A percentile compares a stretch with the other conserved stretches of the same genome.
These are phyloP conservation scores for Camptogramma bilineatum DNA, from an alignment of 2,888 invertebrate genomes.

Conservation along the genomic window DNA sequence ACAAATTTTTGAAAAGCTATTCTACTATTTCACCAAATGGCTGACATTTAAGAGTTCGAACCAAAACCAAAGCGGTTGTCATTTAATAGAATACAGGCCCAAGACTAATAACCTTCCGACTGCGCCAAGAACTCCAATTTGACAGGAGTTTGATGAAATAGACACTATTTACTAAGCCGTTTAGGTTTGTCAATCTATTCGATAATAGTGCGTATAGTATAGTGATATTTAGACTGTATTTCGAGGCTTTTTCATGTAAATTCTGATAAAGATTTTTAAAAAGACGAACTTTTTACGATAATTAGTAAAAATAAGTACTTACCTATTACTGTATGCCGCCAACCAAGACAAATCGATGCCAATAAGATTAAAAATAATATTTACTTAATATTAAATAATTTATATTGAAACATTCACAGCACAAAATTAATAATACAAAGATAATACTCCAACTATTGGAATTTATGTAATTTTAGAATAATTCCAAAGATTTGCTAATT, in stretches of 20 bases:
- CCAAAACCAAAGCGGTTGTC: too few relatives aligned
- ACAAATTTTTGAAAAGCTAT: too few relatives aligned
- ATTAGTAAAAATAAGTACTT: conserved; percentile 45
- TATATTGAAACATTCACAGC: conserved; percentile 46
- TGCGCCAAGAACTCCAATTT: conserved; percentile 11
- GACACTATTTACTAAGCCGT: conserved; percentile 13
- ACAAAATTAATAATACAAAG: conserved; percentile 45
- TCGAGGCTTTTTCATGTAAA: conserved; percentile 71
- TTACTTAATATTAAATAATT: conserved; percentile 41
- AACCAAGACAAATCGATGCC: conserved; percentile 64
- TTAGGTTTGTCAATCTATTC: conserved; percentile 37
- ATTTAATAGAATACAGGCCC: too few relatives aligned
- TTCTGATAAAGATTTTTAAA: conserved; percentile 54
- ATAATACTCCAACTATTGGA: conserved; percentile 33
- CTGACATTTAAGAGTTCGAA: too few relatives aligned
- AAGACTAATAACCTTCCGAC: not conserved
- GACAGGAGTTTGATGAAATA: not conserved
- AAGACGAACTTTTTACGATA: conserved; percentile 63
- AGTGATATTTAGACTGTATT: conserved; percentile 68
- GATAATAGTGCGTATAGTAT: conserved; percentile 54
- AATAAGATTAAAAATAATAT: conserved; percentile 53
- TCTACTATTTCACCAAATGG: too few relatives aligned
- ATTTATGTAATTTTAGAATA: conserved; percentile 56
- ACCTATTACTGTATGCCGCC: conserved; percentile 64
- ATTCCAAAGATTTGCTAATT: conserved; percentile 75